Conservation (phyloP, 2,113 vertebrate genomes). For the Peromyscus polionotus region DNA sequence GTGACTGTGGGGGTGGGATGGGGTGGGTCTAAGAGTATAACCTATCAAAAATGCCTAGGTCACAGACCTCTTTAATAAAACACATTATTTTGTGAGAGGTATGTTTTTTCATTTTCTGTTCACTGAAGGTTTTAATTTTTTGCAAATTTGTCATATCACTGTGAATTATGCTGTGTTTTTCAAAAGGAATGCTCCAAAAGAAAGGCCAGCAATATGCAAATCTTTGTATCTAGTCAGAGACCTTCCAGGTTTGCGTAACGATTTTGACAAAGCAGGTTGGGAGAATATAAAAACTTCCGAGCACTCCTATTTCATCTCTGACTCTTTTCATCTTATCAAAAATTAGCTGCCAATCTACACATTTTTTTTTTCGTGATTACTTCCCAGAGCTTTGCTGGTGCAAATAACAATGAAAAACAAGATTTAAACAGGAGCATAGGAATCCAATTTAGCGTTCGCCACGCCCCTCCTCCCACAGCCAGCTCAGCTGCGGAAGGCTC, state of each 20-base stretch:
- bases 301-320: slow-evolving; percentile 54
- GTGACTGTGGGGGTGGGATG: background rate
- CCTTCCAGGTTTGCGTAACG: slow-evolving; percentile 31
- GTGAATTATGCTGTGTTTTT: slow-evolving; percentile 26
- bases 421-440: slow-evolving; percentile 28
- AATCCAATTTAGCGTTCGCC: background rate
- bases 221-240: slow-evolving; percentile 44
- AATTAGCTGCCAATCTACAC: slow-evolving; percentile 74
- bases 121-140: slow-evolving; percentile 30
- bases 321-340: slow-evolving; percentile 72
- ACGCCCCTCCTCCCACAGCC: background rate
- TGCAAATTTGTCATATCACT: background rate
- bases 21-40: background rate
- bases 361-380: slow-evolving; percentile 1
- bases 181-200: slow-evolving; percentile 26
- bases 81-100: background rate
- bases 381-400: background rate
- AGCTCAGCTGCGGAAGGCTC: background rate
- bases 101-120: background rate
- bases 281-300: slow-evolving; percentile 49
- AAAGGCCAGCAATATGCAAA: slow-evolving; percentile 23
- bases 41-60: slow-evolving; percentile 31
- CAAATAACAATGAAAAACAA: slow-evolving; percentile 65
- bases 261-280: slow-evolving; percentile 50
- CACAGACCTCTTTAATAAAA: slow-evolving; percentile 30